phyloP scores from a whole-genome alignment of 1,140 invertebrate species.

The Calephelis nemesis region DNA sequence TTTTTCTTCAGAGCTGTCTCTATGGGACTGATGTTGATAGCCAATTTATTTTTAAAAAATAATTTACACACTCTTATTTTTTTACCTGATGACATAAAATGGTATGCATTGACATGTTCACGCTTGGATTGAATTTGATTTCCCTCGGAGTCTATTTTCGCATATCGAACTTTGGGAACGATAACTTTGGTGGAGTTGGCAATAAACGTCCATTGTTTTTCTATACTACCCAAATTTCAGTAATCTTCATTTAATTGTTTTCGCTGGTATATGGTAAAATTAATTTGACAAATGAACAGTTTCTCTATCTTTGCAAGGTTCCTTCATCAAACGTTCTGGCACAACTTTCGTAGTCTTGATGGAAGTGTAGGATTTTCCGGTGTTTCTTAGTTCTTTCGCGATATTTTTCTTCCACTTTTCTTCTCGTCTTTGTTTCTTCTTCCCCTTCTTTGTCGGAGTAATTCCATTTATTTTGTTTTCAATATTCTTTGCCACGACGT shows the following conservation, averaged over 20 bases:
- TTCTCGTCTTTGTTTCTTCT: constrained; percentile 14
- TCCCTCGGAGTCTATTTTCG: constrained; percentile 5
- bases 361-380: constrained; percentile 26
- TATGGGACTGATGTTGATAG: too few relatives aligned
- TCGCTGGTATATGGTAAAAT: constrained; percentile 22
- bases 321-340: constrained; percentile 25
- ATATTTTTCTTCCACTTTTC: constrained; percentile 27
- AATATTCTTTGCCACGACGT: too few relatives aligned
- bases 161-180: constrained; percentile 7
- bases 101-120: constrained; percentile 13
- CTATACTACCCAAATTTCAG: constrained; percentile 25
- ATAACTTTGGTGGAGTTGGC: neutral
- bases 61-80: constrained; percentile 23
- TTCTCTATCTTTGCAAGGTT: constrained; percentile 19
- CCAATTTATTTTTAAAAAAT: constrained; percentile 28
- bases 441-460: constrained; percentile 24
- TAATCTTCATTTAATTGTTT: constrained; percentile 13
- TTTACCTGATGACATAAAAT: constrained; percentile 2
- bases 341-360: constrained; percentile 22
- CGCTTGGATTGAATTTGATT: constrained; percentile 9
- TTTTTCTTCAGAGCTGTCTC: too few relatives aligned
- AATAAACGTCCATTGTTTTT: constrained; percentile 24
- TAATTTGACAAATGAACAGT: constrained; percentile 23
- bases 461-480: neutral
- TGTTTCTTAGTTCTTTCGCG: constrained; percentile 29